Evolutionary conservation across 2,888 invertebrate species (phyloP), one percentile per base, ranked within the genome.

Genomic region (Agriopis aurantiaria): DNA sequence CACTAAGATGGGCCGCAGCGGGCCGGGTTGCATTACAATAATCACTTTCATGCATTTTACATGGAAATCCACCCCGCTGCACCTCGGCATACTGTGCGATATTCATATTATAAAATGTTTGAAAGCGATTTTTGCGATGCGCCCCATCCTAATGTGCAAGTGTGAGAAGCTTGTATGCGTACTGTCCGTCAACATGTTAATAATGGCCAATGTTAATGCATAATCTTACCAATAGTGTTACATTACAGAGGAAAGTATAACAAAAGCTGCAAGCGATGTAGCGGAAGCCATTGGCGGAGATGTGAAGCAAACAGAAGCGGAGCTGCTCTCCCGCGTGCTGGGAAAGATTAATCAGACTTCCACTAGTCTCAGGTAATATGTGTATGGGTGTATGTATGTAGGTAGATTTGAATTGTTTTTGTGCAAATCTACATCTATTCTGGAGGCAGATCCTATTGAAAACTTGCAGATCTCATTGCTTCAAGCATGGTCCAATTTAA

Each of bases 201-300:
- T 23, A 23, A 23, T 23, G 17, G 17, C 17, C 17, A 23, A 63
- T 10, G 12, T 4, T 55, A 48, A 46, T 69, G 52, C 60, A 23
- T 53, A 51, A 53, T 41, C 8, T 53, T 65, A 57, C 46, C 46
- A 6, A 3, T 11, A 11, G 11, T 40, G 8, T 59, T 55, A 59
- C 59, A 61, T 86, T 88, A 4, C 82, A 94, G 95, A 93, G 80
- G 88, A 92, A 72, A 89, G 82, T 12, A 84, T 97, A 56, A 91
- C 93, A 33, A 91, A 91, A 78, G 97, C 97, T 10, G 97, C 96
- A 0, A 95, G 96, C 83, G 94, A 96, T 71, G 97, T 97, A n/a
- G 97, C 98, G 0, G 88, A 95, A 74, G 91, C 95, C 49, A 84
- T 97, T 0, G 96, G 96, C 60, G 97, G 96, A 11, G 95, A 97